phyloP scores from a whole-genome alignment of 2,113 vertebrate genomes.

The Chiloscyllium plagiosum region DNA sequence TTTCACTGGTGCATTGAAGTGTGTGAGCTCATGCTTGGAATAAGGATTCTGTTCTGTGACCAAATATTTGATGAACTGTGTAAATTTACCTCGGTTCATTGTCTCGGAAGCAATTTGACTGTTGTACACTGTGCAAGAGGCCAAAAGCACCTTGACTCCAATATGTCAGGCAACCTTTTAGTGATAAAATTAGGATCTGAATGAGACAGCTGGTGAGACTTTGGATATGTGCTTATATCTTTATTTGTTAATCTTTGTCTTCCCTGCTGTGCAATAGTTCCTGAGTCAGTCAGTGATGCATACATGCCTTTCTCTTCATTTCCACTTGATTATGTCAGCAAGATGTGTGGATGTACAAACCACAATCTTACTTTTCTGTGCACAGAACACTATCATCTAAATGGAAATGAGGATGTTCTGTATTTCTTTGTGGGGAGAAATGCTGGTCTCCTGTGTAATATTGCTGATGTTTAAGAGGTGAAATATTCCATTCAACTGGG shows the following conservation, averaged over 20 bases:
- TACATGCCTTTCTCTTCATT: constrained; percentile 1
- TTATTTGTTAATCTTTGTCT: background rate
- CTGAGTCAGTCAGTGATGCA: background rate
- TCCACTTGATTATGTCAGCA: constrained; percentile 28
- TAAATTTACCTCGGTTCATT: background rate
- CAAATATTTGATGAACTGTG: background rate
- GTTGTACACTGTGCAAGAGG: background rate
- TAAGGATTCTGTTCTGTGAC: no score
- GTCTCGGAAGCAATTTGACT: background rate
- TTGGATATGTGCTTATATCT: background rate
- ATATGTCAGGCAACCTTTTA: background rate
- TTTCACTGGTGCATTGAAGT: background rate
- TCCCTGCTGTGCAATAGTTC: background rate
- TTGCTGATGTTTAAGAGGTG: constrained; percentile 10
- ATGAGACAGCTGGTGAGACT: background rate
- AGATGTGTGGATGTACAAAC: background rate
- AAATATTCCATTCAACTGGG: background rate
- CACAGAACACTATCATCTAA: constrained; percentile 14
- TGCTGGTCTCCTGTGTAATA: background rate
- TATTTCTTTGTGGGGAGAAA: background rate
- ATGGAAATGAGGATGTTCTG: constrained; percentile 29
- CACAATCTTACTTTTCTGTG: background rate
- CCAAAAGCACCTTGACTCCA: background rate
- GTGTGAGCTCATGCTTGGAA: background rate
- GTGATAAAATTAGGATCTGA: background rate